phyloP scores from a whole-genome alignment of 2,797 vertebrate genomes.

The Phataginus tetradactyla region DNA sequence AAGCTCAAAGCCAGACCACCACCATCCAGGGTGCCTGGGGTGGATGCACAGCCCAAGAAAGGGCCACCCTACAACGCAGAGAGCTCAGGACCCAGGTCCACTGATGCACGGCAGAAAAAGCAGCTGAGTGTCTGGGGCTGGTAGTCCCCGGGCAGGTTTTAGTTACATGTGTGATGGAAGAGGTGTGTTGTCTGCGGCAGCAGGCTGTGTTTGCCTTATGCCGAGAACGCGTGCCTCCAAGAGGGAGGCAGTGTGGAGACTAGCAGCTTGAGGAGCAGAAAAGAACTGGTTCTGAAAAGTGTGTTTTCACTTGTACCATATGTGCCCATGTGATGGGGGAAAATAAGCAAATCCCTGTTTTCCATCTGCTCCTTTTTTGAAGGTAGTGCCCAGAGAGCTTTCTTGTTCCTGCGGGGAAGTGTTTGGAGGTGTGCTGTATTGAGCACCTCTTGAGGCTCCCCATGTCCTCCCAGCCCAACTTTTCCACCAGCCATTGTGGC shows the following conservation, averaged over 20 bases:
- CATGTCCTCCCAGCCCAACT: background rate
- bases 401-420: background rate
- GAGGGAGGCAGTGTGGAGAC: background rate
- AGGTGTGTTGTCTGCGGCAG: background rate
- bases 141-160: background rate
- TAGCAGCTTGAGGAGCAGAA: background rate
- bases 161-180: background rate
- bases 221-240: background rate
- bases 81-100: background rate
- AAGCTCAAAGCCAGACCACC: background rate
- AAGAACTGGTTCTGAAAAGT: background rate
- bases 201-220: background rate
- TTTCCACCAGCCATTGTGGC: background rate
- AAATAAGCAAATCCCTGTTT: background rate
- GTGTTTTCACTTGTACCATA: background rate
- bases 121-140: background rate
- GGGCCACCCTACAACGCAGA: too few relatives aligned
- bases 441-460: background rate
- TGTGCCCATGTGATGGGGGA: background rate
- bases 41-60: too few relatives aligned
- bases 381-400: background rate
- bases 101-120: background rate
- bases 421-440: fast-evolving
- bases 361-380: background rate
- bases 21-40: too few relatives aligned